phyloP scores from a whole-genome alignment of 2,113 vertebrate species.

The Heterocephalus glaber region DNA sequence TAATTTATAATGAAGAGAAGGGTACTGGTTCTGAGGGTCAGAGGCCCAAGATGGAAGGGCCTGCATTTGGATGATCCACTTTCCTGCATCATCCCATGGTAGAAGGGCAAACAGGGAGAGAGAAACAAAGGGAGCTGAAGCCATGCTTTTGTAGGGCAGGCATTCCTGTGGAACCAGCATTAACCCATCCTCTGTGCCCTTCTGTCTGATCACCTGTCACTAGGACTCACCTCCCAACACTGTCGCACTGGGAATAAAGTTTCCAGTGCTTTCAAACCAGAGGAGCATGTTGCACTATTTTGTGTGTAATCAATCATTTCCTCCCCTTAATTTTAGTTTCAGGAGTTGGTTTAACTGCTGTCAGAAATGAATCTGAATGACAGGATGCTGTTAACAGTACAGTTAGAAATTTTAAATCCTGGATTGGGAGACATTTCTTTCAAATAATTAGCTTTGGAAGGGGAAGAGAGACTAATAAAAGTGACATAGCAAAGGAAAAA shows the following conservation, averaged over 20 bases:
- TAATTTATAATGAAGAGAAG: not conserved
- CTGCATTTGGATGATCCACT: not conserved
- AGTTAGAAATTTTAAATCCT: not conserved
- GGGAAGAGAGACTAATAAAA: not conserved
- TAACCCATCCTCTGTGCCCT: not conserved
- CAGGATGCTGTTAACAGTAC: not conserved
- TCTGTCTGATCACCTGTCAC: not conserved
- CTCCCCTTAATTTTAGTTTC: not conserved
- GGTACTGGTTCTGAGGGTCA: not conserved
- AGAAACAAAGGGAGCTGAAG: not conserved
- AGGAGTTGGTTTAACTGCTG: not conserved
- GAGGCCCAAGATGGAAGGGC: not conserved
- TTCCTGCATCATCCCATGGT: not conserved
- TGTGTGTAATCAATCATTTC: not conserved
- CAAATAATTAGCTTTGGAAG: not conserved
- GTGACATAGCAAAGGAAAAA: not conserved
- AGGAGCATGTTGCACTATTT: not conserved
- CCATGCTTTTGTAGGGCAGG: not conserved
- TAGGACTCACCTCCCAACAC: not conserved
- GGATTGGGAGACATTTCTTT: not conserved
- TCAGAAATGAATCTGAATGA: conserved; percentile 43
- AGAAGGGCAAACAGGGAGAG: not conserved
- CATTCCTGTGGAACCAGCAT: not conserved
- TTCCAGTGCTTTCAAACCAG: not conserved
- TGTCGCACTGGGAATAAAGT: not conserved